Base-by-base conservation (phyloP, 2,797 vertebrate genomes). In the Coccyzus lansbergi region DNA sequence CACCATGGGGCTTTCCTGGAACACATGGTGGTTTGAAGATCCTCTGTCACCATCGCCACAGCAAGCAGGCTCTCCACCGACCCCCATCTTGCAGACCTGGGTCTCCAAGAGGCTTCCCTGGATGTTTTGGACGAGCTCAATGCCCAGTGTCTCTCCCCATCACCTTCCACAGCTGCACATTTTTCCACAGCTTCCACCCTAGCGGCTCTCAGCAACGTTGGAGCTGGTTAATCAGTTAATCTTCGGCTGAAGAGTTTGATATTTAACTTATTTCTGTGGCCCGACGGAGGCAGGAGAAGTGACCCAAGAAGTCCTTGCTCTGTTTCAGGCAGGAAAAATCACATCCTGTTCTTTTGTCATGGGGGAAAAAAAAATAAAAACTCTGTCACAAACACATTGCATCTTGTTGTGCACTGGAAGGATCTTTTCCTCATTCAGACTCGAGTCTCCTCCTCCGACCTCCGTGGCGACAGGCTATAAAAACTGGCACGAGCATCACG, bases 401-500 rank as follows among this genome's bases (percentile, higher is more conserved):
- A 36, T 60, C 75, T 26, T 86, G 15, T 16, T 71, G 38, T 29
- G 48, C 59, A 8, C 49, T 36, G 67, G 18, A 81, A 33, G 59
- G 24, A 59, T 42, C 63, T 75, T 58, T 42, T 86, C 40, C 62
- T 96, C 63, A 25, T 25, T 17, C 11, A 1, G 33, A 22, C 59
- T 65, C 68, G 44, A 72, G 85, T 92, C 74, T 60, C 59, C 77
- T 71, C 28, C 60, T 51, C 63, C 82, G 64, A 87, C 19, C 36
- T 25, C 15, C 42, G 1, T 0, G 0, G 29, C 0, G 0, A 63
- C 2, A 3, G 42, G 46, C 53, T n/a, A n/a, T 81, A 28, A 49
- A 85, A 65, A 2, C 36, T 36, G 40, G 26, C 88, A 82, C 38
- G 18, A 60, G 38, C 29, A 7, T 36, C 20, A 6, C 19, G 24